These are phyloP conservation scores for Pasiphila rectangulata DNA, from an alignment of 2,888 invertebrate species.

Conservation along the genomic window DNA sequence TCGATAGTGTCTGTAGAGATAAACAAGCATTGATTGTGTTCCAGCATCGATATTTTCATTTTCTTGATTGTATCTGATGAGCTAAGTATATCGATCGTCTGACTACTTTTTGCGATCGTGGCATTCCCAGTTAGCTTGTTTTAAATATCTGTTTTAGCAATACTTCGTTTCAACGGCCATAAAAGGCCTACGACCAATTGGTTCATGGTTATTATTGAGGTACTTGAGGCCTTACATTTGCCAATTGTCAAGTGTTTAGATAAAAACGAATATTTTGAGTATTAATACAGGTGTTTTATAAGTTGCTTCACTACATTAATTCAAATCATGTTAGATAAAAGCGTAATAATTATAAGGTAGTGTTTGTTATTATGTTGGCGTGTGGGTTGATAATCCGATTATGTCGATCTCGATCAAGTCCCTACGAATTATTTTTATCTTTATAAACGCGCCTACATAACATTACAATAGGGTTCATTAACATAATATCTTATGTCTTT, in stretches of 20 bases:
- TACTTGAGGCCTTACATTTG: conserved; percentile 8
- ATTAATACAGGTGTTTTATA: conserved; percentile 8
- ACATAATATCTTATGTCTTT: neutral
- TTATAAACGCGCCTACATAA: neutral
- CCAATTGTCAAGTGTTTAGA: conserved; percentile 11
- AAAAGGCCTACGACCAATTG: conserved; percentile 18
- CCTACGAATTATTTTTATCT: conserved; percentile 1
- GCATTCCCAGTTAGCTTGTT: conserved; percentile 22
- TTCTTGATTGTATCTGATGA: conserved; percentile 1
- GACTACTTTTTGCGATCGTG: conserved; percentile 13
- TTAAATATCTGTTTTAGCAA: conserved; percentile 28
- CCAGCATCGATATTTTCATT: conserved; percentile 2
- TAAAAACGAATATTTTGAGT: neutral
- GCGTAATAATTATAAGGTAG: neutral
- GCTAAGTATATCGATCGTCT: neutral
- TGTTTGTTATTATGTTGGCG: conserved; percentile 1
- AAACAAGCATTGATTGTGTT: neutral
- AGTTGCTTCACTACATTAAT: too few relatives aligned
- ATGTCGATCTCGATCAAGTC: conserved; percentile 7
- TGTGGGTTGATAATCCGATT: conserved; percentile 21
- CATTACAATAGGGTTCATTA: neutral
- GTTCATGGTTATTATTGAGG: conserved; percentile 22
- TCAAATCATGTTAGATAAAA: too few relatives aligned
- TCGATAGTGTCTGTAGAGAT: conserved; percentile 11
- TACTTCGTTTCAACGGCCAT: conserved; percentile 28